Evolutionary conservation across 2,888 invertebrate species (phyloP).

Genomic region (Pseudoips prasinana): DNA sequence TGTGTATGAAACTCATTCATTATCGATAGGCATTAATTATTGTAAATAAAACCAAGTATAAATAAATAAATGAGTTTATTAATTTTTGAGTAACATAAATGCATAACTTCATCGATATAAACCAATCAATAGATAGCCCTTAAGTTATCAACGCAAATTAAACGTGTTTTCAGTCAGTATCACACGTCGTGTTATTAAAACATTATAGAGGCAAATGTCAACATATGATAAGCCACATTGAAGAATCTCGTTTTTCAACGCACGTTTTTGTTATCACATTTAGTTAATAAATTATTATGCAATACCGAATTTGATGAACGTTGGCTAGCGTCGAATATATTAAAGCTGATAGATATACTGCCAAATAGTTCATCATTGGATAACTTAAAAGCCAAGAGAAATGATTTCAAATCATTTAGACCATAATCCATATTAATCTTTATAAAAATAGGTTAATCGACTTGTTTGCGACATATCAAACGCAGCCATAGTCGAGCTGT

Average conservation of each 20-base stretch:
- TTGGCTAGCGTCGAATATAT: constrained; percentile 1
- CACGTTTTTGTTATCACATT: constrained; percentile 24
- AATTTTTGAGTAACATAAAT: constrained; percentile 45
- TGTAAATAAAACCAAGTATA: constrained; percentile 33
- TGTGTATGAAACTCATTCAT: too few relatives aligned
- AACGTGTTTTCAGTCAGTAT: constrained; percentile 27
- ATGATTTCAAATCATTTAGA: too few relatives aligned
- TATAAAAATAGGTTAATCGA: too few relatives aligned
- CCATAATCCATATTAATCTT: too few relatives aligned
- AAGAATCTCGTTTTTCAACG: constrained; percentile 17
- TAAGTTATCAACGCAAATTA: constrained; percentile 22
- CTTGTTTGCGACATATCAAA: too few relatives aligned
- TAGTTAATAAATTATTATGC: constrained; percentile 27
- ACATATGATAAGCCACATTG: constrained; percentile 20
- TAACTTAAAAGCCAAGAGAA: too few relatives aligned
- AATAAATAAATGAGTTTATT: constrained; percentile 49
- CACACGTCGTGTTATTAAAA: constrained; percentile 23
- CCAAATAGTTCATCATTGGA: too few relatives aligned
- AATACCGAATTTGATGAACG: constrained; percentile 29
- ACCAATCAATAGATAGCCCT: constrained; percentile 14
- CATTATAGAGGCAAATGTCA: constrained; percentile 30
- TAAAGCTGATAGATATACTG: too few relatives aligned
- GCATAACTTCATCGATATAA: constrained; percentile 32
- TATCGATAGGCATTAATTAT: constrained; percentile 2
- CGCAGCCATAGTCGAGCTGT: too few relatives aligned